These are phyloP conservation scores for Urocynchramus pylzowi DNA, from an alignment of 2,113 vertebrate species.

Conservation along the genomic window DNA sequence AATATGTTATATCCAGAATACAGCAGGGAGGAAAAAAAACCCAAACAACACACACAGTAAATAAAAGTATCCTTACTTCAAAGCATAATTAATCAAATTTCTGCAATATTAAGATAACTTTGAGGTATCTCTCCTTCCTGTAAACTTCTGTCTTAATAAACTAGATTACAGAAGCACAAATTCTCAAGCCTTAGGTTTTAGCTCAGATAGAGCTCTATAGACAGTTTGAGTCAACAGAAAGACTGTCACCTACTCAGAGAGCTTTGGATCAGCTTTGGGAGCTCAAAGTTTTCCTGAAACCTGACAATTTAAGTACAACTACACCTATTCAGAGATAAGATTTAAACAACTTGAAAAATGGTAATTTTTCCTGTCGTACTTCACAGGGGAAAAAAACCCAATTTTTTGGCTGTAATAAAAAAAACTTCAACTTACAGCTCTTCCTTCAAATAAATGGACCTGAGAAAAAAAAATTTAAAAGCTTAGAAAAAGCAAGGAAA, in stretches of 20 bases:
- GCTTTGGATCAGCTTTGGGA: constrained; percentile 18
- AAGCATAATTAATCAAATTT: neutral
- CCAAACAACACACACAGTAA: neutral
- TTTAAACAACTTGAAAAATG: constrained; percentile 28
- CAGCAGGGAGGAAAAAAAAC: neutral
- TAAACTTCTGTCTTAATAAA: neutral
- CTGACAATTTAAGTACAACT: constrained; percentile 21
- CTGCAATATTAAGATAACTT: neutral
- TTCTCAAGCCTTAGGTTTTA: neutral
- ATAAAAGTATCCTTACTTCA: neutral
- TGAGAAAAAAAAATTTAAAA: neutral
- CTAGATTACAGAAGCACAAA: neutral
- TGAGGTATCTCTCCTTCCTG: neutral
- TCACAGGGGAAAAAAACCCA: fast-evolving
- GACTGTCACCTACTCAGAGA: constrained; percentile 14
- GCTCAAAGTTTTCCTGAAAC: constrained; percentile 16
- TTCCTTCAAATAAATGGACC: neutral
- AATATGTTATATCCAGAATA: neutral
- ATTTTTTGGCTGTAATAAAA: neutral
- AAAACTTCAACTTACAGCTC: neutral
- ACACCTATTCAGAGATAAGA: constrained; percentile 47
- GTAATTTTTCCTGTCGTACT: neutral
- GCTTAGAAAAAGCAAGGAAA: neutral
- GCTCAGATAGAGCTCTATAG: neutral
- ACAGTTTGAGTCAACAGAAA: constrained; percentile 39